These are phyloP conservation scores for Dendrolimus houi DNA, from an alignment of 2,888 invertebrate species.

Conservation along the genomic window DNA sequence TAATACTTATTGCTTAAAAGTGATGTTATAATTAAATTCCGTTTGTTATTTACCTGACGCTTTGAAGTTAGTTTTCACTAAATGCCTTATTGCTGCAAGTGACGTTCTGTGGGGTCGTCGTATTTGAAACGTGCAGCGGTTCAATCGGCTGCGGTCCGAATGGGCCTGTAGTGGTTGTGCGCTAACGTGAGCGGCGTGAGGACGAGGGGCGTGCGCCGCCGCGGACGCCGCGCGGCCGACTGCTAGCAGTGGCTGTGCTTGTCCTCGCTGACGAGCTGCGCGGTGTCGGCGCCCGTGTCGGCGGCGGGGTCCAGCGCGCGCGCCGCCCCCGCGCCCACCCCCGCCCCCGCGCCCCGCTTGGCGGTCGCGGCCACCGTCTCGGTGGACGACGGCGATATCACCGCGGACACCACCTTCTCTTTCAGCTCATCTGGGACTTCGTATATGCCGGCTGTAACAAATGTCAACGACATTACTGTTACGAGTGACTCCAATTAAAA, in stretches of 20 bases:
- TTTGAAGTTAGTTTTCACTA: too few species aligned
- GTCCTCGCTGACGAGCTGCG: slow-evolving; percentile 93
- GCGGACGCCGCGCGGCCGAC: slow-evolving; percentile 11
- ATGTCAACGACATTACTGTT: neutral
- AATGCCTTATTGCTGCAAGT: too few species aligned
- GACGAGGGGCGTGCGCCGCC: slow-evolving; percentile 9
- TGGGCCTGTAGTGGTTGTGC: neutral
- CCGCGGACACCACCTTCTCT: slow-evolving; percentile 82
- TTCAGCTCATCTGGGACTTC: slow-evolving; percentile 88
- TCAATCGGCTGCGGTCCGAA: neutral
- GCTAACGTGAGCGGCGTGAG: slow-evolving; percentile 1
- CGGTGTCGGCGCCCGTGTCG: slow-evolving; percentile 94
- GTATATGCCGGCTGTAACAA: slow-evolving; percentile 84
- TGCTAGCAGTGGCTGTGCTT: slow-evolving; percentile 76
- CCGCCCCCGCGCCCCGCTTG: slow-evolving; percentile 78
- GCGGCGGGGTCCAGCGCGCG: slow-evolving; percentile 89
- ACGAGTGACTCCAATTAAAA: too few species aligned
- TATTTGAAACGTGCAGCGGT: neutral
- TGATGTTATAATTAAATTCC: too few species aligned
- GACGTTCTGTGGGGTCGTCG: too few species aligned
- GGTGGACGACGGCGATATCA: slow-evolving; percentile 88
- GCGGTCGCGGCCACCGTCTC: slow-evolving; percentile 84
- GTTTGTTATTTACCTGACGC: too few species aligned
- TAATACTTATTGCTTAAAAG: too few species aligned
- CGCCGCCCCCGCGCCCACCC: slow-evolving; percentile 77